A percentile compares a stretch with the other conserved stretches of the same genome.
These are phyloP conservation scores for Drosophila fungiperda DNA, from an alignment of 2,888 invertebrate genomes.

Conservation along the genomic window DNA sequence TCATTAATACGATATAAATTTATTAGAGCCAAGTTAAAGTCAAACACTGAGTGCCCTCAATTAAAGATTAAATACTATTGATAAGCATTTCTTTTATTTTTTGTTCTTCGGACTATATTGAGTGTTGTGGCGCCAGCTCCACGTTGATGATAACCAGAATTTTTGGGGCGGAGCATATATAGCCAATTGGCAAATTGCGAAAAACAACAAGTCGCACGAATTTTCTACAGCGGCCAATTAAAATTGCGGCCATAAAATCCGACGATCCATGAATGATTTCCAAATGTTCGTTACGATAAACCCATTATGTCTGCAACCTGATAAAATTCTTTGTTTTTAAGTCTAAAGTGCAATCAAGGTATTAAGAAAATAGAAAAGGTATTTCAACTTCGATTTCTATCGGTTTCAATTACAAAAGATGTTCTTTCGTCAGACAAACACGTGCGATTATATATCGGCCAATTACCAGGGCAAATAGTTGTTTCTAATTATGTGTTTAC, in stretches of 20 bases:
- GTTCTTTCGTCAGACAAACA: conserved; percentile 13
- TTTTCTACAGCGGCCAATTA: conserved; percentile 60
- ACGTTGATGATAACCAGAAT: conserved; percentile 48
- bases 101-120: conserved; percentile 40
- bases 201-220: conserved; percentile 30
- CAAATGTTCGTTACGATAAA: conserved; percentile 12
- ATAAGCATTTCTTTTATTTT: conserved; percentile 33
- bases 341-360: conserved; percentile 43
- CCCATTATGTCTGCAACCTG: conserved; percentile 1
- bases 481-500: conserved; percentile 65
- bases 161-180: conserved; percentile 19
- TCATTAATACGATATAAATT: conserved; percentile 6
- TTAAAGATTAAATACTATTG: conserved; percentile 43
- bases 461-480: conserved; percentile 53
- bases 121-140: conserved; percentile 61
- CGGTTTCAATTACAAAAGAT: conserved; percentile 38
- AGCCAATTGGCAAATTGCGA: conserved; percentile 20
- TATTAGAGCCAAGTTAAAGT: not conserved
- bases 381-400: not conserved
- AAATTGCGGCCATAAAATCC: conserved; percentile 64
- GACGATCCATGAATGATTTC: conserved; percentile 37
- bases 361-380: conserved; percentile 12
- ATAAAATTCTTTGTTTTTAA: conserved; percentile 1
- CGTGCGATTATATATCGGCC: conserved; percentile 16
- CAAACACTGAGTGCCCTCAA: conserved; percentile 32